Base-by-base conservation (phyloP, 2,113 vertebrate genomes). In the Anoplopoma fimbria region DNA sequence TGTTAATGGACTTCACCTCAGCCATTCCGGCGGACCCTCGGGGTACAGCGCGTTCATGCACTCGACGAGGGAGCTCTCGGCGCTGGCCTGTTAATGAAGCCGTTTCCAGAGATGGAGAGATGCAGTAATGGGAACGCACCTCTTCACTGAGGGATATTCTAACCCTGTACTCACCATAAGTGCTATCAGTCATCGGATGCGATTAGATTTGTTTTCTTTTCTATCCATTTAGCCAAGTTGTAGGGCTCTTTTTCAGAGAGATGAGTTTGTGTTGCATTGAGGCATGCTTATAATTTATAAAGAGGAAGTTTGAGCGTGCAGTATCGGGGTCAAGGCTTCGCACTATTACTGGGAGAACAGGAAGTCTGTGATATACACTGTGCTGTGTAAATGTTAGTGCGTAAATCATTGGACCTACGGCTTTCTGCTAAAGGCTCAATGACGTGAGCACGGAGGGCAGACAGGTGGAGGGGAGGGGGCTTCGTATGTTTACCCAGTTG, bases 1-100 rank as follows among this genome's bases (percentile, higher is more conserved):
- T 89, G 89, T 92, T 93, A 94, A 93, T 94, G 88, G 91, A 93
- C 90, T 94, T 91, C 89, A 94, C 91, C 90, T 93, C 89, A 84
- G 88, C 84, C 81, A 45, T 90, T 88, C 75, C 27, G 36, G 47
- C 23, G 38, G 84, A 87, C 90, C 89, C 92, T 93, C 42, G 36
- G 88, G 93, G 86, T 91, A 83, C 73, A 79, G 77, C 19, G 10
- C 40, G 69, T 65, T 88, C 74, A 49, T 89, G 83, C 60, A 21
- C 88, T 89, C 68, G 49, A 88, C 81, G 5, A 89, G 83, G 69
- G 90, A 92, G 77, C 91, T 86, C 90, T 92, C 77, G 27, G 88
- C 75, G 57, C 81, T 64, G 79, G 86, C 73, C 91, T 77, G 83
- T 73, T 93, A 94, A 92, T 93, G 93, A 94, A 93, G 87, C 91